Evolutionary conservation across 2,797 vertebrate genomes (phyloP).

Genomic region (Centroberyx gerrardi): DNA sequence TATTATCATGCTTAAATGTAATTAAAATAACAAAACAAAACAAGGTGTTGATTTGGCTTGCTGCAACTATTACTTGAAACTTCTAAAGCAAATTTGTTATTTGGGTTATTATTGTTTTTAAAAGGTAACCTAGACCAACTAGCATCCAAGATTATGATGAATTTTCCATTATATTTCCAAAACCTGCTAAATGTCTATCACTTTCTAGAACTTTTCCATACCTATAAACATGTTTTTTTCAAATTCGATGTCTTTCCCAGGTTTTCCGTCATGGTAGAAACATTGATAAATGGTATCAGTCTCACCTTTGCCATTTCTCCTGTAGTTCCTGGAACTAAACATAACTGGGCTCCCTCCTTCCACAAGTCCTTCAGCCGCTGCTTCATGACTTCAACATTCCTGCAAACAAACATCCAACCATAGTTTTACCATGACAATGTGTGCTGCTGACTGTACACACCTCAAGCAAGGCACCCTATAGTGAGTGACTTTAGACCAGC

Average conservation of each 20-base stretch:
- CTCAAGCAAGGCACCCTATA: neutral
- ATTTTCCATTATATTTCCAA: neutral
- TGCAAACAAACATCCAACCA: constrained; percentile 66
- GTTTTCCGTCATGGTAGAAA: neutral
- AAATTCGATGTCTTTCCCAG: neutral
- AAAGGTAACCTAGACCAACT: too few species aligned
- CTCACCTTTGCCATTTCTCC: constrained; percentile 97
- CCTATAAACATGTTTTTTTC: too few species aligned
- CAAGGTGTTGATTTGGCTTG: too few species aligned
- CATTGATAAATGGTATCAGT: neutral
- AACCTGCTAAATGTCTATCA: neutral
- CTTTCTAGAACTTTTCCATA: too few species aligned
- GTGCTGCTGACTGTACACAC: neutral
- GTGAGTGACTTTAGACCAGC: too few species aligned
- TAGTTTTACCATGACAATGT: neutral
- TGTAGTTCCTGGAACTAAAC: constrained; percentile 93
- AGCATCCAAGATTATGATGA: too few species aligned
- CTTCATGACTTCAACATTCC: constrained; percentile 94
- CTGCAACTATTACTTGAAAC: too few species aligned
- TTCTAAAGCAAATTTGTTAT: too few species aligned
- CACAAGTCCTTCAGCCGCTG: constrained; percentile 92
- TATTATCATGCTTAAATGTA: neutral
- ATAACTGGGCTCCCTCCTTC: constrained; percentile 91
- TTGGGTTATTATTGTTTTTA: too few species aligned
- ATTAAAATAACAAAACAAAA: neutral